phyloP scores from a whole-genome alignment of 2,113 vertebrate species.

The Cygnus buccinator region DNA sequence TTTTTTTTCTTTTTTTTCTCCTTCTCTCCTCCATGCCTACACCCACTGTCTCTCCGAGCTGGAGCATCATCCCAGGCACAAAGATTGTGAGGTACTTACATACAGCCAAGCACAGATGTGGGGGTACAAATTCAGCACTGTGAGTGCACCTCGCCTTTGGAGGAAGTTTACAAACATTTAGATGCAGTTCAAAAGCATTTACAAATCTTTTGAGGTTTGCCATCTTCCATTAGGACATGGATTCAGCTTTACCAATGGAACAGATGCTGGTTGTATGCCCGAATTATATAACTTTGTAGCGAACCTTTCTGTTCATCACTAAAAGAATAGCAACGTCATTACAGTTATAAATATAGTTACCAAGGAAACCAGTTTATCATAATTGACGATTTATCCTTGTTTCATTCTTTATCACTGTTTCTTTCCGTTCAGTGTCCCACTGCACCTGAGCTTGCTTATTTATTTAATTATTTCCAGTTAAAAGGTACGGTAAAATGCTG shows the following conservation, averaged over 20 bases:
- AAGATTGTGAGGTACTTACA: not conserved
- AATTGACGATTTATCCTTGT: constrained; percentile 65
- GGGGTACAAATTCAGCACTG: not conserved
- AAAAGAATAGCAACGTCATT: constrained; percentile 56
- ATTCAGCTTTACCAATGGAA: constrained; percentile 40
- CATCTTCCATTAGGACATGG: not conserved
- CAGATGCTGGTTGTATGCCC: constrained; percentile 2
- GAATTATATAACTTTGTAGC: constrained; percentile 44
- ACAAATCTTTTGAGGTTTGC: not conserved
- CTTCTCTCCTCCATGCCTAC: not conserved
- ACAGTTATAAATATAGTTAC: constrained; percentile 73
- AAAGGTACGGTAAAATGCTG: constrained; percentile 11
- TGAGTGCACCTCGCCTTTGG: not conserved
- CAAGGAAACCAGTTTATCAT: constrained; percentile 73
- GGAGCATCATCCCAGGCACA: not conserved
- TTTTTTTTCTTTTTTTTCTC: not conserved
- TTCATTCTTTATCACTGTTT: constrained; percentile 18
- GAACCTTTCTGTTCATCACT: constrained; percentile 65
- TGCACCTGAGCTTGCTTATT: not conserved
- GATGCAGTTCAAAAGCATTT: not conserved
- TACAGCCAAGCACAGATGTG: not conserved
- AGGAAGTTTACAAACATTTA: not conserved
- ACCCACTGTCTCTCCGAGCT: fast-evolving
- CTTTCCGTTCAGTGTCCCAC: not conserved
- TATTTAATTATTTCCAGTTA: not conserved